phyloP scores from a whole-genome alignment of 2,113 vertebrate species.

The Galbula dea region DNA sequence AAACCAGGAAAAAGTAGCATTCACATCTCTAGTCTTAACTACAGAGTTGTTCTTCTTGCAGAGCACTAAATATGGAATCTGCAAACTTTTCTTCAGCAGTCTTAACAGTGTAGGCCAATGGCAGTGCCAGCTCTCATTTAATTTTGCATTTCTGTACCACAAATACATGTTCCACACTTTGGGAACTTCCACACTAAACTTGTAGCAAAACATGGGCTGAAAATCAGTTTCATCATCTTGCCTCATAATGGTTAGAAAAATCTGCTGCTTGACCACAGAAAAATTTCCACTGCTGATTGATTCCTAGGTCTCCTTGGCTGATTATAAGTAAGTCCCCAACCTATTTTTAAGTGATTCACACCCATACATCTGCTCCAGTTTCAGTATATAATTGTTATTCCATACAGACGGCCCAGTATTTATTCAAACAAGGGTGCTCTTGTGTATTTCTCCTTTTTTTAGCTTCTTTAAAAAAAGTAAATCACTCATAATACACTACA shows the following conservation, averaged over 20 bases:
- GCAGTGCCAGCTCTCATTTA: not conserved
- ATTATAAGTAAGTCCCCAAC: constrained; percentile 43
- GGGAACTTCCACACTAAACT: not conserved
- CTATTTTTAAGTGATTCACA: constrained; percentile 48
- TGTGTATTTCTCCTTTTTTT: constrained; percentile 21
- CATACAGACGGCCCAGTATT: constrained; percentile 53
- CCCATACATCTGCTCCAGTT: constrained; percentile 55
- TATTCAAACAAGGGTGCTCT: constrained; percentile 47
- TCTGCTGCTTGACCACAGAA: not conserved
- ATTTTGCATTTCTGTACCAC: not conserved
- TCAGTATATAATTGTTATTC: constrained; percentile 53
- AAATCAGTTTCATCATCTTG: not conserved
- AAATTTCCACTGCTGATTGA: constrained; percentile 26
- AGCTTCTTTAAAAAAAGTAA: constrained; percentile 25
- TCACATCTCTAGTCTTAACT: not conserved
- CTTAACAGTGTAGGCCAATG: not conserved
- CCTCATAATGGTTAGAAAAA: not conserved
- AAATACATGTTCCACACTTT: not conserved
- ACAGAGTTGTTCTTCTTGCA: not conserved
- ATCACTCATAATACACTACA: not conserved
- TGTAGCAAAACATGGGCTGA: not conserved
- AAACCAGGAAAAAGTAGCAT: not conserved
- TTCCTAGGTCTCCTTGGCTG: constrained; percentile 44
- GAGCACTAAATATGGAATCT: not conserved
- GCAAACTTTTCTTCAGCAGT: not conserved